These are phyloP conservation scores for Eristalis tenax DNA, from an alignment of 2,888 invertebrate species.

Conservation along the genomic window DNA sequence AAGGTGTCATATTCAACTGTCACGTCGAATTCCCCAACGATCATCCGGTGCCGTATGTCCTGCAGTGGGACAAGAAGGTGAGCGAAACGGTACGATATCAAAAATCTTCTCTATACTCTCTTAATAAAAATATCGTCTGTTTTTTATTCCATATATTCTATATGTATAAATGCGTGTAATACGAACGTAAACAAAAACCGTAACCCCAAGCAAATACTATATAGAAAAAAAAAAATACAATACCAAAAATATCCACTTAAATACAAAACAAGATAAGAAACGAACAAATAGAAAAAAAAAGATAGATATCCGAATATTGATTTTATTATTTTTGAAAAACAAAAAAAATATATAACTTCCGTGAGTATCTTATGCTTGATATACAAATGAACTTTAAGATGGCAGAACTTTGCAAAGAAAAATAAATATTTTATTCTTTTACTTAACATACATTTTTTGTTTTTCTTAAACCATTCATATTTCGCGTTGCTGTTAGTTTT, in stretches of 20 bases:
- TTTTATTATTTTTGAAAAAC: slow-evolving; percentile 60
- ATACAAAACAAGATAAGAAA: slow-evolving; percentile 50
- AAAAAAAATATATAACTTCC: slow-evolving; percentile 43
- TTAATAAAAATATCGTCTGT: slow-evolving; percentile 80
- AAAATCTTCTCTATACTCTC: slow-evolving; percentile 83
- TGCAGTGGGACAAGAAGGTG: slow-evolving; percentile 99
- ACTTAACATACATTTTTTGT: slow-evolving; percentile 7
- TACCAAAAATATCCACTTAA: slow-evolving; percentile 48
- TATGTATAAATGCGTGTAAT: slow-evolving; percentile 72
- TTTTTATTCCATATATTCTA: slow-evolving; percentile 74
- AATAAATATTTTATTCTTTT: slow-evolving; percentile 1
- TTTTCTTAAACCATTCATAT: slow-evolving; percentile 45
- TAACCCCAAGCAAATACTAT: slow-evolving; percentile 72
- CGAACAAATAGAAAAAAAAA: slow-evolving; percentile 43
- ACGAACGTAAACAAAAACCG: slow-evolving; percentile 62
- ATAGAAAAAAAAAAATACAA: slow-evolving; percentile 67
- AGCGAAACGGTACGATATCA: slow-evolving; percentile 95
- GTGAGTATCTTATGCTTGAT: slow-evolving; percentile 73
- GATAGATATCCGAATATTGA: slow-evolving; percentile 36
- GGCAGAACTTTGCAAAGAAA: not conserved
- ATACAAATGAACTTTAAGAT: slow-evolving; percentile 35
- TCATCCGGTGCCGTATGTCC: slow-evolving; percentile 97
- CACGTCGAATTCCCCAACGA: slow-evolving; percentile 98
- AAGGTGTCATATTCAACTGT: slow-evolving; percentile 98
- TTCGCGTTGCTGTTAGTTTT: slow-evolving; percentile 59